Evolutionary conservation across 30 jellyfish, hydroid and myxozoan genomes (phyloP).

Genomic region (Aurelia aurita): DNA sequence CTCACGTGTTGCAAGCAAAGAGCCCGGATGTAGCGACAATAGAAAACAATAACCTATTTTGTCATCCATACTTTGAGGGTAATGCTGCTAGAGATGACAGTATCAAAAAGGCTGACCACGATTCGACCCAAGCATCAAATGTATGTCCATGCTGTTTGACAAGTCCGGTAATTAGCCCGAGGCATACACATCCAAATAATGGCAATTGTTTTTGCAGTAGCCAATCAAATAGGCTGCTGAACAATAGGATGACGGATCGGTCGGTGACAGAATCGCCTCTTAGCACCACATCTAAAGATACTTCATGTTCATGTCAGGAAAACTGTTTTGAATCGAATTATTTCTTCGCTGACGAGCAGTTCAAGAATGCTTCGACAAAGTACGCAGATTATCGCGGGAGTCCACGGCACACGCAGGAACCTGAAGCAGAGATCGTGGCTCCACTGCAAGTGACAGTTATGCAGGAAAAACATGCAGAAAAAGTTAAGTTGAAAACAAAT

Average conservation of each 20-base stretch:
- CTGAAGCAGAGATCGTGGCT: slow-evolving; percentile 47
- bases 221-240: neutral
- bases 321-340: slow-evolving; percentile 7
- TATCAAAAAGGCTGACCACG: slow-evolving; percentile 10
- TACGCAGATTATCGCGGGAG: neutral
- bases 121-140: neutral
- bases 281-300: neutral
- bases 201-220: neutral
- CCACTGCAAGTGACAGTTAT: slow-evolving; percentile 58
- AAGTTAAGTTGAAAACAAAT: slow-evolving; percentile 34
- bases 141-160: slow-evolving; percentile 8
- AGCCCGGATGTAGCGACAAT: slow-evolving; percentile 9
- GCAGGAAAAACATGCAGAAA: slow-evolving; percentile 67
- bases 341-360: slow-evolving; percentile 18
- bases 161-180: slow-evolving; percentile 24
- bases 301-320: slow-evolving; percentile 1
- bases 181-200: neutral
- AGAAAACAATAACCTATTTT: slow-evolving; percentile 56
- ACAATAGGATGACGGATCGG: neutral
- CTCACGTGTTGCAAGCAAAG: slow-evolving; percentile 51
- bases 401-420: neutral
- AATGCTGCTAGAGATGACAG: slow-evolving; percentile 21
- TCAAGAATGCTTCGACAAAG: too few relatives aligned
- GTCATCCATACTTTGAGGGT: slow-evolving; percentile 56
- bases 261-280: neutral